Conservation (phyloP, 2,113 vertebrate species). For the Brachyhypopomus occidentalis region DNA sequence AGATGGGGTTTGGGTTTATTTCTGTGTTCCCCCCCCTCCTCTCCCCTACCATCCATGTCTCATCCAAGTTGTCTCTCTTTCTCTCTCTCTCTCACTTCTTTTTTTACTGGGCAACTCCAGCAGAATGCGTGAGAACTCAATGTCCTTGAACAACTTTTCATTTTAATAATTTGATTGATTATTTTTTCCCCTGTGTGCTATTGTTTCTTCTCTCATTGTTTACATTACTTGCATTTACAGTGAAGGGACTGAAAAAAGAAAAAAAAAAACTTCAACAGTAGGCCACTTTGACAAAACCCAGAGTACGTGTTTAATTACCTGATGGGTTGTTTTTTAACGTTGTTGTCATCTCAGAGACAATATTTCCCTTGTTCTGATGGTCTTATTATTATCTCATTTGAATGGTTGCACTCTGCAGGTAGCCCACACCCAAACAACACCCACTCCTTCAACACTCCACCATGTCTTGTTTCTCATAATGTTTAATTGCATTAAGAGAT, state of each 20-base stretch:
- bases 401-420: slow-evolving; percentile 71
- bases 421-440: slow-evolving; percentile 54
- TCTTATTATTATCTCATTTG: slow-evolving; percentile 75
- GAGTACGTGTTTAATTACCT: slow-evolving; percentile 76
- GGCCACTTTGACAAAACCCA: slow-evolving; percentile 76
- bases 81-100: slow-evolving; percentile 39
- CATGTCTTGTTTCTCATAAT: slow-evolving; percentile 62
- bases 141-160: slow-evolving; percentile 70
- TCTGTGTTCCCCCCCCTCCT: slow-evolving; percentile 57
- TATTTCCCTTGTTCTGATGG: slow-evolving; percentile 67
- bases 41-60: slow-evolving; percentile 64
- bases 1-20: slow-evolving; percentile 79
- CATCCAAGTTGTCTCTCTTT: slow-evolving; percentile 65
- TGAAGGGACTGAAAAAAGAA: slow-evolving; percentile 1
- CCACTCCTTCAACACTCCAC: slow-evolving; percentile 44
- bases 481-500: slow-evolving; percentile 79
- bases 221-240: slow-evolving; percentile 63
- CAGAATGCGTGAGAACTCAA: slow-evolving; percentile 64
- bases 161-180: slow-evolving; percentile 68
- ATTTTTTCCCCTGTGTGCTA: slow-evolving; percentile 33
- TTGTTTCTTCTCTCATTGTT: slow-evolving; percentile 35
- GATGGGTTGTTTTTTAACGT: slow-evolving; percentile 68
- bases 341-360: slow-evolving; percentile 72
- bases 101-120: slow-evolving; percentile 66
- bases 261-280: slow-evolving; percentile 61